Conservation (phyloP, 1,140 invertebrate species). For the Drosophila dunni region DNA sequence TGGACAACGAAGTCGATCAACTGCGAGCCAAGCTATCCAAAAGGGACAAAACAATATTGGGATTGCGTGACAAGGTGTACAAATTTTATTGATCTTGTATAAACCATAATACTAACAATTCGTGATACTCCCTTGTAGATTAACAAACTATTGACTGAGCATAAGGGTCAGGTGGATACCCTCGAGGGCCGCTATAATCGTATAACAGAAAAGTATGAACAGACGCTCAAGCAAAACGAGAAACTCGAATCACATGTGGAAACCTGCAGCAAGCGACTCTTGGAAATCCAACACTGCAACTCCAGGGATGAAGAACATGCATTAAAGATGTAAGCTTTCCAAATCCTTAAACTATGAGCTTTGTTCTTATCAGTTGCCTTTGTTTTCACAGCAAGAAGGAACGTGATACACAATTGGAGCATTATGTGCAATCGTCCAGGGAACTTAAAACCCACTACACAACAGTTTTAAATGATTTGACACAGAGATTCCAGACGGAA, state of each 20-base stretch:
- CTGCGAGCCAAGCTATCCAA: slow-evolving; percentile 86
- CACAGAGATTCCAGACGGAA: slow-evolving; percentile 54
- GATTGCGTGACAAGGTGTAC: slow-evolving; percentile 65
- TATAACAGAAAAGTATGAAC: slow-evolving; percentile 61
- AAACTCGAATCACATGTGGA: slow-evolving; percentile 58
- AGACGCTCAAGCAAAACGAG: slow-evolving; percentile 46
- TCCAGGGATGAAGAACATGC: slow-evolving; percentile 12
- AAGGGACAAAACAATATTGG: slow-evolving; percentile 85
- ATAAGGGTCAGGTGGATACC: slow-evolving; percentile 33
- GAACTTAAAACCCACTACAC: slow-evolving; percentile 60
- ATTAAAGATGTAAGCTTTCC: slow-evolving; percentile 30
- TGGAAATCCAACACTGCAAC: slow-evolving; percentile 35
- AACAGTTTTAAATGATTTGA: slow-evolving; percentile 57
- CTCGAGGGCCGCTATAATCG: slow-evolving; percentile 58
- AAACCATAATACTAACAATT: background rate
- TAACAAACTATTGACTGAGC: slow-evolving; percentile 1
- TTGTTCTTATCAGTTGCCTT: background rate
- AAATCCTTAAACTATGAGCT: background rate
- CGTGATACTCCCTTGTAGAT: slow-evolving; percentile 24
- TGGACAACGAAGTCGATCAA: slow-evolving; percentile 86
- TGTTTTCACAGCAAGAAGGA: slow-evolving; percentile 41
- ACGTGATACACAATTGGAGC: slow-evolving; percentile 50
- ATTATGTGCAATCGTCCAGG: slow-evolving; percentile 50
- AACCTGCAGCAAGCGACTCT: slow-evolving; percentile 36
- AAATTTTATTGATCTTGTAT: background rate